These are phyloP conservation scores for Tragelaphus imberbis DNA, from an alignment of 2,113 vertebrate genomes.

Conservation along the genomic window DNA sequence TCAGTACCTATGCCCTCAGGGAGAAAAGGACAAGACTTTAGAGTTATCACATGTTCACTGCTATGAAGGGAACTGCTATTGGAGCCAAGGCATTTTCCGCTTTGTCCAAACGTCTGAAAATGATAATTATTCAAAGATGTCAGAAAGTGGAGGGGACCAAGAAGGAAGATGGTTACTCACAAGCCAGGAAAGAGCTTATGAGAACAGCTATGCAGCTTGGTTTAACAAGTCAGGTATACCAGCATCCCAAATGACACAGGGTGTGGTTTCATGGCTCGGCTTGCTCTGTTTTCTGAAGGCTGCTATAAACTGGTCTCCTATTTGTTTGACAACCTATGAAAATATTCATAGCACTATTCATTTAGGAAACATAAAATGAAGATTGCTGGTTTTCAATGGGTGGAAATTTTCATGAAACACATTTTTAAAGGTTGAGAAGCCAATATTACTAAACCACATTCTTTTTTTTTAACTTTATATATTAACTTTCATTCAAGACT, in stretches of 20 bases:
- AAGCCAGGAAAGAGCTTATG: neutral
- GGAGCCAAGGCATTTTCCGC: neutral
- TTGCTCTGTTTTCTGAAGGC: neutral
- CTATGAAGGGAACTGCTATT: neutral
- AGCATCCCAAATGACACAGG: accelerated
- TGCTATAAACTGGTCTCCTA: neutral
- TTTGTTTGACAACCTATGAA: neutral
- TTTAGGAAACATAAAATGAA: neutral
- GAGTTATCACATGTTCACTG: neutral
- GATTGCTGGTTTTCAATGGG: neutral
- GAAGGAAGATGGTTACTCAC: neutral
- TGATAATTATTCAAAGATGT: neutral
- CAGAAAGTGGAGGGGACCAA: accelerated
- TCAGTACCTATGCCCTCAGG: neutral
- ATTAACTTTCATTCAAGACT: neutral
- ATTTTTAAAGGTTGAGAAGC: neutral
- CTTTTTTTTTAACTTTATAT: neutral
- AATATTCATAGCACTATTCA: neutral
- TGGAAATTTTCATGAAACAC: neutral
- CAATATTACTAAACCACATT: neutral
- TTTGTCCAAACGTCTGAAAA: conserved; percentile 6
- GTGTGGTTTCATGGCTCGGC: neutral
- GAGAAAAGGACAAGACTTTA: neutral
- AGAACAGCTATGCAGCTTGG: neutral
- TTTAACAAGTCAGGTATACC: conserved; percentile 30